Evolutionary conservation across 2,797 vertebrate genomes (phyloP).

Genomic region (Remorina albescens): DNA sequence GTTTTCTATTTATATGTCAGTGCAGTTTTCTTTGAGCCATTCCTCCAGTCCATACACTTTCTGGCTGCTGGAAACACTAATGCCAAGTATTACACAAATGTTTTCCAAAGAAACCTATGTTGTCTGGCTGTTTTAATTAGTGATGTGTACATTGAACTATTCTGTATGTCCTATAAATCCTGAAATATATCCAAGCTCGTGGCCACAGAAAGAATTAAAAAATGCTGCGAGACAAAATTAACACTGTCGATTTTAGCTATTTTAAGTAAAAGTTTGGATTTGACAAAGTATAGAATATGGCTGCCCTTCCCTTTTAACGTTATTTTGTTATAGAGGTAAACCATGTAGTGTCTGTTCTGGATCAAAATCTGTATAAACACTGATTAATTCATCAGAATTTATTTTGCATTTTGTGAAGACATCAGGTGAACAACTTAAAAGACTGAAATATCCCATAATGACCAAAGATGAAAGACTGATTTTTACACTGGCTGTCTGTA

Average conservation of each 20-base stretch:
- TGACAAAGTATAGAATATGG: conserved; percentile 5
- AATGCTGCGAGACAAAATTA: no score
- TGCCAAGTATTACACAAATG: background rate
- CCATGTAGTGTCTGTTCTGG: no score
- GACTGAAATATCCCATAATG: background rate
- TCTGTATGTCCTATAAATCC: no score
- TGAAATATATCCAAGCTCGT: no score
- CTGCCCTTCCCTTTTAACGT: background rate
- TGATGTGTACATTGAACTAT: background rate
- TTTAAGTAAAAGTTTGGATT: no score
- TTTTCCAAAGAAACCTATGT: background rate
- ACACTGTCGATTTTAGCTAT: no score
- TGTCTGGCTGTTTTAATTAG: background rate
- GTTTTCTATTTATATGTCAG: no score
- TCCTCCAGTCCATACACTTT: background rate
- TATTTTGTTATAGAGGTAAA: background rate
- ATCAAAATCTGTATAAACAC: background rate
- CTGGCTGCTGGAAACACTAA: background rate
- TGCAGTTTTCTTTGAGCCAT: background rate
- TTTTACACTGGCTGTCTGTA: conserved; percentile 10
- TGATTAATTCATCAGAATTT: background rate
- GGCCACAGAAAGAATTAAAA: no score
- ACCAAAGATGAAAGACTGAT: background rate
- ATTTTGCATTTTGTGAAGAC: background rate
- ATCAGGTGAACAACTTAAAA: background rate